These are phyloP conservation scores for Crioceris asparagi DNA, from an alignment of 2,888 invertebrate genomes.

Conservation along the genomic window DNA sequence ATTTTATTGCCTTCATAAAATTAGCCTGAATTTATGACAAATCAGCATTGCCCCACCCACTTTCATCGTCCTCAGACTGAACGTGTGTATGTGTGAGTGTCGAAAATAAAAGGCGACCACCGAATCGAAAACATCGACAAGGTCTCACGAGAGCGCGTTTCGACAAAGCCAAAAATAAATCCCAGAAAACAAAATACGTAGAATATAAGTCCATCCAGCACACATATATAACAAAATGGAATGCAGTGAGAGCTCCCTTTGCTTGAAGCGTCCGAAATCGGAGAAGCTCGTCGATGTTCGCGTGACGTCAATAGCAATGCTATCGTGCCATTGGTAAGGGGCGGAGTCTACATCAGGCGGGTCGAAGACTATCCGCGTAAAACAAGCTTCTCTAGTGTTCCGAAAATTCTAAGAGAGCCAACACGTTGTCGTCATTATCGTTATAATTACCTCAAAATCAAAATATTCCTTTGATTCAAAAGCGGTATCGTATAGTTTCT, in stretches of 20 bases:
- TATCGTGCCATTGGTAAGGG: conserved; percentile 29
- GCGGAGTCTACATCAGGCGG: conserved; percentile 31
- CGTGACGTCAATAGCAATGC: conserved; percentile 29
- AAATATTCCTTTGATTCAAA: conserved; percentile 19
- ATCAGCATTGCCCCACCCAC: too few relatives aligned
- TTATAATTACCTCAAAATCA: conserved; percentile 22
- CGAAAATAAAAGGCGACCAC: too few relatives aligned
- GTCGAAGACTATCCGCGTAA: conserved; percentile 28
- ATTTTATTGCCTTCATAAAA: too few relatives aligned
- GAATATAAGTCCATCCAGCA: conserved; percentile 10
- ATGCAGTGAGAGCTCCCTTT: conserved; percentile 23
- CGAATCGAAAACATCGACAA: too few relatives aligned
- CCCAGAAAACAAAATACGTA: conserved; percentile 15
- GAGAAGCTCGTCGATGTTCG: conserved; percentile 23
- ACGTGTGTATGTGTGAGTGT: too few relatives aligned
- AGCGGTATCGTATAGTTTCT: conserved; percentile 18
- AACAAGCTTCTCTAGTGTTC: conserved; percentile 28
- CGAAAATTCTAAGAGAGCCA: conserved; percentile 24
- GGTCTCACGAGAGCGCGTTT: neutral
- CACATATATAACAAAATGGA: conserved; percentile 35
- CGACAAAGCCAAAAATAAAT: conserved; percentile 22
- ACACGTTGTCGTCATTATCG: conserved; percentile 23
- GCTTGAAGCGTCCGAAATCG: conserved; percentile 22
- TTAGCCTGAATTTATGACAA: too few relatives aligned
- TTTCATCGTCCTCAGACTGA: too few relatives aligned